These are phyloP conservation scores for Calephelis virginiensis DNA, from an alignment of 1,140 invertebrate species.

Conservation along the genomic window DNA sequence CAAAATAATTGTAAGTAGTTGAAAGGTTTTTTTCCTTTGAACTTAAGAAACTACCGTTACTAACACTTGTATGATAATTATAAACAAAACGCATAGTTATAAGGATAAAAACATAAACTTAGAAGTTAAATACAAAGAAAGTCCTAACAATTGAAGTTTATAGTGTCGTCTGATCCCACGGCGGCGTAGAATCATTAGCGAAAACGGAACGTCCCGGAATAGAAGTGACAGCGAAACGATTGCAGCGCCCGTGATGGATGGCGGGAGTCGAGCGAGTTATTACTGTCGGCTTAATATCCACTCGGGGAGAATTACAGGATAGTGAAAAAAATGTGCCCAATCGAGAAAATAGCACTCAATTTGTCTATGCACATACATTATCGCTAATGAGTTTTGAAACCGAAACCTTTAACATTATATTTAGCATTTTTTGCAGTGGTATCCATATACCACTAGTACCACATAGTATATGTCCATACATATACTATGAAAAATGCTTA, in stretches of 20 bases:
- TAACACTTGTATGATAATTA: too few relatives aligned
- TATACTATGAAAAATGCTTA: too few relatives aligned
- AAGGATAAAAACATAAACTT: too few relatives aligned
- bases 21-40: too few relatives aligned
- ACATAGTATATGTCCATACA: too few relatives aligned
- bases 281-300: slow-evolving; percentile 61
- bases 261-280: slow-evolving; percentile 55
- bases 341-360: slow-evolving; percentile 29
- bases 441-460: too few relatives aligned
- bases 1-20: too few relatives aligned
- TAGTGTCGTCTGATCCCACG: slow-evolving; percentile 61
- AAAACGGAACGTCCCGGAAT: slow-evolving; percentile 72
- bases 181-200: slow-evolving; percentile 69
- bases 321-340: slow-evolving; percentile 48
- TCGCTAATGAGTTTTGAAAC: slow-evolving; percentile 18
- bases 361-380: slow-evolving; percentile 20
- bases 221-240: slow-evolving; percentile 74
- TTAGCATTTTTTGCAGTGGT: too few relatives aligned
- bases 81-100: too few relatives aligned
- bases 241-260: slow-evolving; percentile 72
- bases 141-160: slow-evolving; percentile 29
- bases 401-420: too few relatives aligned
- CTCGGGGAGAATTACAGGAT: slow-evolving; percentile 47
- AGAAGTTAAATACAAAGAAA: too few relatives aligned
- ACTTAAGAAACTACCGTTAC: too few relatives aligned